Percentiles rank a stretch among this genome's conserved stretches.
Conservation (phyloP, 2,888 invertebrate species). For the Sphaerophoria taeniata region DNA sequence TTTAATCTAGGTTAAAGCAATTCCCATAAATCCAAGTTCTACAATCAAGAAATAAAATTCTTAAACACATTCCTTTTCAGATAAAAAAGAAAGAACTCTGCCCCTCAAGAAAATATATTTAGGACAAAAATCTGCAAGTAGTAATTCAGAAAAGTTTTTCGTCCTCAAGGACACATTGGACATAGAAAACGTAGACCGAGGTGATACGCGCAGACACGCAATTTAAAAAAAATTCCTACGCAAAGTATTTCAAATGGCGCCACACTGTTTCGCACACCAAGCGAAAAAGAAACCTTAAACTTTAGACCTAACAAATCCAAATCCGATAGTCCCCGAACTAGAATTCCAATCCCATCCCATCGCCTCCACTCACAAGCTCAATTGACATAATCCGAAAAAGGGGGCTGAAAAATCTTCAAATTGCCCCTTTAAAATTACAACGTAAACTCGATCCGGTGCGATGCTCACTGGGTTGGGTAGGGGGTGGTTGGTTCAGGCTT, state of each 20-base stretch:
- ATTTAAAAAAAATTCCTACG: slow-evolving; percentile 59
- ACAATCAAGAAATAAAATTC: slow-evolving; percentile 56
- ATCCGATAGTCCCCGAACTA: neutral
- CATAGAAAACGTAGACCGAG: slow-evolving; percentile 34
- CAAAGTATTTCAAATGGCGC: slow-evolving; percentile 63
- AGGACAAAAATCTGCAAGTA: slow-evolving; percentile 2
- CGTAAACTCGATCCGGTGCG: slow-evolving; percentile 13
- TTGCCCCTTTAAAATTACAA: slow-evolving; percentile 57
- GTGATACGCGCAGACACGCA: slow-evolving; percentile 57
- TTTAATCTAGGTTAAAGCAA: slow-evolving; percentile 61
- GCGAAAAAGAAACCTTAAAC: slow-evolving; percentile 28
- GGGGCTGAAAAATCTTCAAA: slow-evolving; percentile 50
- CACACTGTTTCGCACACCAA: slow-evolving; percentile 57
- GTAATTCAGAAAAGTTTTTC: slow-evolving; percentile 36
- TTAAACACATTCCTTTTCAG: slow-evolving; percentile 38
- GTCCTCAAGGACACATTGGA: slow-evolving; percentile 52
- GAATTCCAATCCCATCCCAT: slow-evolving; percentile 8
- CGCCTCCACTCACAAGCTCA: slow-evolving; percentile 14
- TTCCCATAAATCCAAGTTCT: slow-evolving; percentile 57
- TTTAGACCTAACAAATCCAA: slow-evolving; percentile 31
- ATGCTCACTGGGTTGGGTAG: neutral
- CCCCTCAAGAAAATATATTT: neutral
- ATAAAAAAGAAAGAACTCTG: slow-evolving; percentile 11
- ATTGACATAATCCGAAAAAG: slow-evolving; percentile 54
- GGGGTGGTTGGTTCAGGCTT: too few relatives aligned